phyloP scores from a whole-genome alignment of 2,888 invertebrate genomes.

The Polyommatus iphigenia region DNA sequence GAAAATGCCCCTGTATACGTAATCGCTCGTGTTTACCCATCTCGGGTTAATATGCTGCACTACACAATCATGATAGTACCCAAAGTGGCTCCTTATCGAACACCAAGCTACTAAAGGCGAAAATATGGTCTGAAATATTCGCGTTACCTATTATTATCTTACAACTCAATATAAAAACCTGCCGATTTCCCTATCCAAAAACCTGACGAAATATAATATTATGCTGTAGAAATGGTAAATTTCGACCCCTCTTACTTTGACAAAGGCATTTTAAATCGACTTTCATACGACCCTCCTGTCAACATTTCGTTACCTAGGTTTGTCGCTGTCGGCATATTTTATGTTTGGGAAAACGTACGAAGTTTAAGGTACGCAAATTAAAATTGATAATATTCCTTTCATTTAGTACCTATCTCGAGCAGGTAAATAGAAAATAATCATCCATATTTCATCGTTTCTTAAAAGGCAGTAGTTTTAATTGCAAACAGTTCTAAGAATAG shows the following conservation, averaged over 20 bases:
- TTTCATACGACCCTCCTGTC: slow-evolving; percentile 14
- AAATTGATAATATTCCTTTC: not conserved
- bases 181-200: not conserved
- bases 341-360: not conserved
- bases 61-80: no score
- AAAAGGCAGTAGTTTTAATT: not conserved
- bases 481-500: no score
- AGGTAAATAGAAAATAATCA: not conserved
- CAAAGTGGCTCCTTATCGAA: no score
- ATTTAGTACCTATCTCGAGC: not conserved
- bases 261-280: slow-evolving; percentile 14
- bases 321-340: slow-evolving; percentile 7
- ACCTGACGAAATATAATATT: not conserved
- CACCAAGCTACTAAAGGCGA: no score
- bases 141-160: no score
- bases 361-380: not conserved
- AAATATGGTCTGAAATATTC: no score
- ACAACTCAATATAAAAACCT: no score
- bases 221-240: not conserved
- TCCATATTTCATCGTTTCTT: not conserved
- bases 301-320: not conserved
- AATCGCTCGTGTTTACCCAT: no score
- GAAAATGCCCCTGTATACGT: no score
- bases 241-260: not conserved
- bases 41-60: no score